Evolutionary conservation across 2,113 vertebrate genomes (phyloP), one percentile per base, ranked within the genome.

Genomic region (Paralichthys olivaceus): DNA sequence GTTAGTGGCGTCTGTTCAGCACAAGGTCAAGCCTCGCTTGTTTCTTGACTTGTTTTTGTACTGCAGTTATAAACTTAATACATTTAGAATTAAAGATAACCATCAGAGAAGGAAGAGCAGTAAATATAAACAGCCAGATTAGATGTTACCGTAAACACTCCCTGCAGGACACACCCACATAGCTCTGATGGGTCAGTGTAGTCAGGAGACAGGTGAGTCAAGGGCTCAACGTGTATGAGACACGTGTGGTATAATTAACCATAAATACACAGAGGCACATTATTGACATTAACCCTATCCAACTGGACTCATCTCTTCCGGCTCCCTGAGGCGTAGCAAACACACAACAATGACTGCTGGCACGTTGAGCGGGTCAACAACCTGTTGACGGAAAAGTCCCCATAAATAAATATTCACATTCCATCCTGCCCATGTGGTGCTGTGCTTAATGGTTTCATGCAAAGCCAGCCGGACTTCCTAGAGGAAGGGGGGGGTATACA

Each of bases 341-440:
- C 54, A 2, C 47, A 22, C 56, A 61, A 87, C 81, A 86, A 83
- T 74, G 68, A 71, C 63, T 54, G 54, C 47, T 64, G 26, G 5
- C 11, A 22, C 32, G 20, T 57, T 47, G 37, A 55, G 45, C 26
- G 72, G 82, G 84, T 87, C 86, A 87, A 88, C 80, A 89, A 83
- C 83, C 84, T 90, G 87, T 83, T 87, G 73, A 85, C 86, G 73
- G 85, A 66, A 88, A 87, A 72, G 15, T 32, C 40, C 34, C 1
- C 45, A 4, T 11, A 53, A 60, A 71, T 53, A 75, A 80, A 79
- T 51, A 72, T 57, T 65, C 72, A 28, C 25, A n/a, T 79, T 86
- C 69, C 85, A 86, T 86, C 78, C 86, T 75, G 85, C 55, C 58
- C 72, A 79, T 84, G 82, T 81, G 76, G 26, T 74, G 58, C 56